These are phyloP conservation scores for Hyalella azteca DNA, from an alignment of 2,888 invertebrate genomes.

Conservation along the genomic window DNA sequence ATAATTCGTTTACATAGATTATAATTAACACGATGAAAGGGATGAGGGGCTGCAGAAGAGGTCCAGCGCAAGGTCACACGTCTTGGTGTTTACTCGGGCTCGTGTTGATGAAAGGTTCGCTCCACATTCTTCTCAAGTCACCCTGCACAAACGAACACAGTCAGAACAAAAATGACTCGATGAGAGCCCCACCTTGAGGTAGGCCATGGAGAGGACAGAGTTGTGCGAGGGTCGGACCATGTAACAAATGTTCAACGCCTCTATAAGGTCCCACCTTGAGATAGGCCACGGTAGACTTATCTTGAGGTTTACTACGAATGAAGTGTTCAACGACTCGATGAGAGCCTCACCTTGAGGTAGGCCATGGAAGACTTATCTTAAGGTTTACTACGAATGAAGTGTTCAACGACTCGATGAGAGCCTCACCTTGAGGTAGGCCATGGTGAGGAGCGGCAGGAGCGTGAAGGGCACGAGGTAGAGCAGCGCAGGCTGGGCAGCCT, in stretches of 20 bases:
- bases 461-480: slow-evolving; percentile 97
- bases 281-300: too few species aligned
- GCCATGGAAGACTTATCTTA: too few species aligned
- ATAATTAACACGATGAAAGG: too few species aligned
- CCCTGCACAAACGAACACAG: slow-evolving; percentile 71
- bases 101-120: slow-evolving; percentile 76
- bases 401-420: too few species aligned
- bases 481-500: slow-evolving; percentile 96
- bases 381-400: too few species aligned
- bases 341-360: too few species aligned
- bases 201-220: slow-evolving; percentile 96
- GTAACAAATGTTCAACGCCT: too few species aligned
- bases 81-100: slow-evolving; percentile 56
- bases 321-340: too few species aligned
- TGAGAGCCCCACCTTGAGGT: slow-evolving; percentile 95
- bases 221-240: slow-evolving; percentile 95
- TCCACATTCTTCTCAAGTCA: slow-evolving; percentile 97
- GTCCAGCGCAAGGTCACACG: slow-evolving; percentile 49
- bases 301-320: too few species aligned
- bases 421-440: slow-evolving; percentile 98
- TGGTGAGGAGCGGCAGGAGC: slow-evolving; percentile 90
- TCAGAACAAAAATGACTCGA: slow-evolving; percentile 36
- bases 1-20: too few species aligned
- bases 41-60: background rate
- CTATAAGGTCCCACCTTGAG: too few species aligned